These are phyloP conservation scores for Aphis gossypii DNA, from an alignment of 1,140 invertebrate species.

Conservation along the genomic window DNA sequence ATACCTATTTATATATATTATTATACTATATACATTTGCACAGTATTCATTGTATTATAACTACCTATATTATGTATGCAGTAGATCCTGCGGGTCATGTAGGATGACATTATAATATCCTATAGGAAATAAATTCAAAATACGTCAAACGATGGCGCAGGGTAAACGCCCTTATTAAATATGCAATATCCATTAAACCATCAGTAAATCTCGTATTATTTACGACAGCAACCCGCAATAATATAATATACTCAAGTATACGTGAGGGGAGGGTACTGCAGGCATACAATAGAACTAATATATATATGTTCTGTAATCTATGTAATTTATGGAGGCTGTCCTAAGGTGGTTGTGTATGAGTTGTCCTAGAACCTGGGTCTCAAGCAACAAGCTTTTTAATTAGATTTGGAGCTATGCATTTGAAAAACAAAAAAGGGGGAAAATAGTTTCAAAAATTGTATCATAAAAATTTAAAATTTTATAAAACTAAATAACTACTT, in stretches of 20 bases:
- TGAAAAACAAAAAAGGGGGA: neutral
- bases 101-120: slow-evolving; percentile 19
- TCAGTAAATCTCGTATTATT: neutral
- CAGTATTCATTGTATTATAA: neutral
- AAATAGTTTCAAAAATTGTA: neutral
- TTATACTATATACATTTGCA: neutral
- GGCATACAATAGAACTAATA: neutral
- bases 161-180: slow-evolving; percentile 18
- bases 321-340: neutral
- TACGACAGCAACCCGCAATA: neutral
- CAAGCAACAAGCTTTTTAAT: too few species aligned
- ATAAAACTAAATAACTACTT: too few species aligned
- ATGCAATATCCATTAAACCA: neutral
- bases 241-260: neutral
- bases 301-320: neutral
- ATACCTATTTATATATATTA: neutral
- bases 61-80: slow-evolving; percentile 11
- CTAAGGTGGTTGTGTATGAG: neutral
- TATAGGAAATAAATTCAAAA: slow-evolving; percentile 26
- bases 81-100: neutral
- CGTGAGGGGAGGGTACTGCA: neutral
- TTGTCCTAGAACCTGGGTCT: neutral
- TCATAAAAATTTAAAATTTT: neutral
- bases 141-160: neutral
- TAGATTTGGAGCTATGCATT: neutral